These are phyloP conservation scores for Ceyx cyanopectus DNA, from an alignment of 2,113 vertebrate species.

Conservation along the genomic window DNA sequence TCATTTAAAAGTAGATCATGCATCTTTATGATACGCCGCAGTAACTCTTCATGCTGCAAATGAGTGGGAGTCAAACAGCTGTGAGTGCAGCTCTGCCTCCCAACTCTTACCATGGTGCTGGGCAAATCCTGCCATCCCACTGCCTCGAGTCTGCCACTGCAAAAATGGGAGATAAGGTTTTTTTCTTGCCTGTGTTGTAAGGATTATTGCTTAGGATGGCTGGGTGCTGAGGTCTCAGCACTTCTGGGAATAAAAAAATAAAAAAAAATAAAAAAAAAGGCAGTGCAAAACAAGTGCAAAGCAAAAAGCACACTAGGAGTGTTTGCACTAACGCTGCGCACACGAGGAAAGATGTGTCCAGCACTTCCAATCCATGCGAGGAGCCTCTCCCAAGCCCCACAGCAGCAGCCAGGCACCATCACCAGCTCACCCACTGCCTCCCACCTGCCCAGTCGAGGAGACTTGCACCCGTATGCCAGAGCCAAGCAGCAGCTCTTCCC, in stretches of 20 bases:
- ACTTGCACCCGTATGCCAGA: not conserved
- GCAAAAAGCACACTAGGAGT: slow-evolving; percentile 1
- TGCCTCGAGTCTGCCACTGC: slow-evolving; percentile 20
- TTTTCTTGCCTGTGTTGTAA: not conserved
- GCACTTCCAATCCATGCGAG: not conserved
- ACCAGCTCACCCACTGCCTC: not conserved
- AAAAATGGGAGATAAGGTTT: not conserved
- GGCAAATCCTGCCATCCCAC: slow-evolving; percentile 53
- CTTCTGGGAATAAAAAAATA: not conserved
- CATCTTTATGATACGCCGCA: not conserved
- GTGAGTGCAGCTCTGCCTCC: not conserved
- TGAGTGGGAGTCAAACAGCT: slow-evolving; percentile 2
- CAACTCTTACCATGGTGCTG: slow-evolving; percentile 53
- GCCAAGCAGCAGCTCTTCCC: slow-evolving; percentile 2
- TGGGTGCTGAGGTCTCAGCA: slow-evolving; percentile 9
- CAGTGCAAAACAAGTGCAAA: not conserved
- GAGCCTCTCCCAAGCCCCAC: not conserved
- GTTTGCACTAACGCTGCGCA: not conserved
- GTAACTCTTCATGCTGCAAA: not conserved
- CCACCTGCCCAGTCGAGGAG: not conserved
- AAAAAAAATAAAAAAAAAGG: not conserved
- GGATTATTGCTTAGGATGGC: not conserved
- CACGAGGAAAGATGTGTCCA: not conserved
- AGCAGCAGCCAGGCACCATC: not conserved
- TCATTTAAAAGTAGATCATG: not conserved